Evolutionary conservation across 2,888 invertebrate genomes (phyloP).

Genomic region (Calliopum simillimum): DNA sequence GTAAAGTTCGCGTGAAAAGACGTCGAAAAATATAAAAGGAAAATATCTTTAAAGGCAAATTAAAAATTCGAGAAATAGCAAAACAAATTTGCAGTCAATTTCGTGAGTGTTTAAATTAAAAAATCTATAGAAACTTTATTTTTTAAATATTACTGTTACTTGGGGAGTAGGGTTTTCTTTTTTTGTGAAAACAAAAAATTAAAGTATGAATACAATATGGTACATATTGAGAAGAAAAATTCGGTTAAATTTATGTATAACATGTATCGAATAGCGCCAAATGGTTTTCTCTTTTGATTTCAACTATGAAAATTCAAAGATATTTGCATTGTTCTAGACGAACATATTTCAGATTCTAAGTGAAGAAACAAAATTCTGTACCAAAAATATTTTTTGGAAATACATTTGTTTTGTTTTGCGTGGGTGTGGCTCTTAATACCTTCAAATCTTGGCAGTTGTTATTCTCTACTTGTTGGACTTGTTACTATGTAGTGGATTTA

Average conservation of each 20-base stretch:
- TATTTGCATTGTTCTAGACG: no score
- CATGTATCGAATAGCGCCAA: no score
- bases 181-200: no score
- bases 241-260: no score
- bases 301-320: no score
- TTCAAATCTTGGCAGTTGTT: constrained; percentile 17
- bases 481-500: neutral
- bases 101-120: constrained; percentile 30
- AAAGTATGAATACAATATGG: no score
- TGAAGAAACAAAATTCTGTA: no score
- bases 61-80: constrained; percentile 33
- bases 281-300: no score
- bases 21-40: constrained; percentile 43
- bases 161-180: no score
- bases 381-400: constrained; percentile 7
- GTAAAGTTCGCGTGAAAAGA: constrained; percentile 58
- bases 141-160: no score
- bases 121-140: neutral
- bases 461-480: neutral
- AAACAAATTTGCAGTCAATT: constrained; percentile 34
- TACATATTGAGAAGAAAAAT: no score
- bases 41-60: constrained; percentile 26
- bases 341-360: no score
- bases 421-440: constrained; percentile 22
- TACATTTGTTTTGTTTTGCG: constrained; percentile 14